Conservation (phyloP, 1,140 invertebrate genomes). For the Platyscapa corneri region DNA sequence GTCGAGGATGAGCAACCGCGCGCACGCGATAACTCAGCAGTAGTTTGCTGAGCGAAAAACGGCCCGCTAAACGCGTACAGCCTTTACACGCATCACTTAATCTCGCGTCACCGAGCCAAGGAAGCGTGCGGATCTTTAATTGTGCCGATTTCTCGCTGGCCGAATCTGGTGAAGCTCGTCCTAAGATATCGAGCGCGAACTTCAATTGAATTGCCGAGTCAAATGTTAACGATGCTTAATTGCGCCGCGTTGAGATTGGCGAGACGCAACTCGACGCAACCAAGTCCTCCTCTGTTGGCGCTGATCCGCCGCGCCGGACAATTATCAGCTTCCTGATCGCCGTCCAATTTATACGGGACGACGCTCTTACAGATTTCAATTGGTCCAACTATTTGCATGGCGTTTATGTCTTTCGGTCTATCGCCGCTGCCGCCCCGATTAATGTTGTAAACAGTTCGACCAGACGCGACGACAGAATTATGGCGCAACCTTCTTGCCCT, state of each 20-base stretch:
- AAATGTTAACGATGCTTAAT: conserved; percentile 44
- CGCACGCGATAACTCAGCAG: too few relatives aligned
- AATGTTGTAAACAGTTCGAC: not conserved
- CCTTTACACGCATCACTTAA: not conserved
- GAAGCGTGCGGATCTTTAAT: not conserved
- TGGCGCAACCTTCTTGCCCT: too few relatives aligned
- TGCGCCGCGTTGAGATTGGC: conserved; percentile 16
- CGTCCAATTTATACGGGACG: conserved; percentile 23
- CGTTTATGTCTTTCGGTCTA: not conserved
- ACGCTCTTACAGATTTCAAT: not conserved
- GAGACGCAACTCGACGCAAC: conserved; percentile 22
- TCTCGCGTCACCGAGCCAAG: not conserved
- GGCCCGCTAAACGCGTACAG: too few relatives aligned
- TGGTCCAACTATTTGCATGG: not conserved
- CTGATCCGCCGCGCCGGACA: too few relatives aligned
- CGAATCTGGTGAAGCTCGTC: too few relatives aligned
- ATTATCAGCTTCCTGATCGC: conserved; percentile 1
- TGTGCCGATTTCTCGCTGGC: too few relatives aligned
- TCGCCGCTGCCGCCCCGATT: not conserved
- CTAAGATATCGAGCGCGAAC: not conserved
- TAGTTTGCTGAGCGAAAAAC: too few relatives aligned
- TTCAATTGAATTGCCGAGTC: conserved; percentile 35
- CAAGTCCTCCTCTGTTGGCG: too few relatives aligned
- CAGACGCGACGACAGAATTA: too few relatives aligned
- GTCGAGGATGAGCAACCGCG: too few relatives aligned